These are phyloP conservation scores for Dendrolimus punctatus DNA, from an alignment of 1,140 invertebrate species.

Conservation along the genomic window DNA sequence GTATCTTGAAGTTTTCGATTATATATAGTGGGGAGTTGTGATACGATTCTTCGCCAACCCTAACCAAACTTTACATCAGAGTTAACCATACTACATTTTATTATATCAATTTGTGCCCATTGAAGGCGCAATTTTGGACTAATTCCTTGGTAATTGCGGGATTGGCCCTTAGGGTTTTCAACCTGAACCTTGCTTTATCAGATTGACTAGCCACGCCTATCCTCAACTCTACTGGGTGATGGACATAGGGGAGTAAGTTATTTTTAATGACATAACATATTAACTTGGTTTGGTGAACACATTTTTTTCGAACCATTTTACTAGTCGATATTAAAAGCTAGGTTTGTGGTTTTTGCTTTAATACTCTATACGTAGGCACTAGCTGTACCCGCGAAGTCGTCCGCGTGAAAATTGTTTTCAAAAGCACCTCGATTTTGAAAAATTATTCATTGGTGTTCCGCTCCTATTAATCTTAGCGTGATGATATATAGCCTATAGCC, in stretches of 20 bases:
- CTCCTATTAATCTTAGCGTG: too few relatives aligned
- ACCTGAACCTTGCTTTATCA: conserved; percentile 44
- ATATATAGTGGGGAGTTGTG: not conserved
- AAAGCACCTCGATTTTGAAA: too few relatives aligned
- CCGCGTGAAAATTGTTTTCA: too few relatives aligned
- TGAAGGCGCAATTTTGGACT: conserved; percentile 59
- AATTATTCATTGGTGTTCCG: too few relatives aligned
- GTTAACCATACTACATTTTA: conserved; percentile 57
- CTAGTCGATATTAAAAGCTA: too few relatives aligned
- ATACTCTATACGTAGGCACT: too few relatives aligned
- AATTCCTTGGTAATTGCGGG: conserved; percentile 68
- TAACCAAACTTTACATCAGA: conserved; percentile 22
- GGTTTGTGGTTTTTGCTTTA: too few relatives aligned
- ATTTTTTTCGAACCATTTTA: too few relatives aligned
- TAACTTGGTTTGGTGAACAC: too few relatives aligned
- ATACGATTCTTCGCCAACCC: conserved; percentile 13
- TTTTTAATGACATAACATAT: conserved; percentile 11
- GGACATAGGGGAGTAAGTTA: conserved; percentile 32
- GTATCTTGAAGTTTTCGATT: too few relatives aligned
- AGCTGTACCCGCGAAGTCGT: too few relatives aligned
- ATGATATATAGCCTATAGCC: too few relatives aligned
- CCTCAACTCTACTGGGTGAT: conserved; percentile 35
- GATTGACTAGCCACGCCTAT: conserved; percentile 22
- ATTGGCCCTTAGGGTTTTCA: conserved; percentile 36
- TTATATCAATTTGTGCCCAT: conserved; percentile 70